phyloP scores from a whole-genome alignment of 2,797 vertebrate species.

The Hozukius guyotensis region DNA sequence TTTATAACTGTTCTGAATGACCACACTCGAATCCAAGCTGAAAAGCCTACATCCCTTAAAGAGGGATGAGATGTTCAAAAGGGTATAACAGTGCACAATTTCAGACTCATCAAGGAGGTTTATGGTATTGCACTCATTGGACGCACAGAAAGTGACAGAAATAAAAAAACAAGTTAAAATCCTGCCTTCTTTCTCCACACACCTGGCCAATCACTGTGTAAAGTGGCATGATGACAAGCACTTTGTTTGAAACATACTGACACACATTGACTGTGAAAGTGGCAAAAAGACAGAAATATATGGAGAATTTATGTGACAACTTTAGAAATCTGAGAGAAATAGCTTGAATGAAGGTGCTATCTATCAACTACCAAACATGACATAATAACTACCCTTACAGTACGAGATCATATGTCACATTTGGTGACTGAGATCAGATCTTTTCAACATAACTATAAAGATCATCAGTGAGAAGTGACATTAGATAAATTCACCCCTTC shows the following conservation, averaged over 20 bases:
- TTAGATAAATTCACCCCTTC: not conserved
- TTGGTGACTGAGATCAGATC: not conserved
- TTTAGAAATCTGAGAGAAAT: not conserved
- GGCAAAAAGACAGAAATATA: not conserved
- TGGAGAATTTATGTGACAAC: not conserved
- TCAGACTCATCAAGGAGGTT: not conserved
- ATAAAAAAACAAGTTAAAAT: not conserved
- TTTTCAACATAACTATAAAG: conserved; percentile 13
- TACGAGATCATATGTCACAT: not conserved
- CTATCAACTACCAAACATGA: not conserved
- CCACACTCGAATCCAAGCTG: not conserved
- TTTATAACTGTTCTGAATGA: not conserved
- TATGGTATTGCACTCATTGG: not conserved
- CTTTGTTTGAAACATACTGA: not conserved
- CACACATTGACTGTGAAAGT: not conserved
- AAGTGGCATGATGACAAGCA: not conserved
- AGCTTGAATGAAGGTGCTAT: not conserved
- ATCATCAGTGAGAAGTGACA: not conserved
- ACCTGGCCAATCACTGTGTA: not conserved
- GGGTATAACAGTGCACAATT: not conserved
- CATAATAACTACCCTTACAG: not conserved
- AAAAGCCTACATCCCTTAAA: not conserved
- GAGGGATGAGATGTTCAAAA: not conserved
- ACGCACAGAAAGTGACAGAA: not conserved
- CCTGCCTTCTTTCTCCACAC: not conserved